Evolutionary conservation across 35 echinoderm and acorn worm genomes (phyloP), one percentile per base, ranked within the genome.

Genomic region (Apostichopus californicus): DNA sequence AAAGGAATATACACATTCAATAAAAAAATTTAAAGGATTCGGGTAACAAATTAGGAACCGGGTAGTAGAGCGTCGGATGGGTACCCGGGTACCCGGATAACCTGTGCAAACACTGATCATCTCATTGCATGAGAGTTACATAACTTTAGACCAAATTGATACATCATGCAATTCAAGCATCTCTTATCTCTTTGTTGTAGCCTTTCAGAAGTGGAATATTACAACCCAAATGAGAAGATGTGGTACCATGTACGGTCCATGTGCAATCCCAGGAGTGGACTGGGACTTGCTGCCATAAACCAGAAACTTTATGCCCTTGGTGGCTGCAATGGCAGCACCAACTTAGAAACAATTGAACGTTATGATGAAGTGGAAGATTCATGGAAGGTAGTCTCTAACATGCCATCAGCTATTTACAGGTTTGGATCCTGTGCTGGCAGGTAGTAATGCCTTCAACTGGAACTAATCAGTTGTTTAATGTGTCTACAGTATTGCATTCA

Each of bases 231-330:
- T 57, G 94, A 88, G 2, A 79, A 96, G 64, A 89, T 88, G 53
- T 99, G 97, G 97, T 85, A 60, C 81, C 91, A 78, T 55, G 92
- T 96, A 59, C 85, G 17, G 21, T 12, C 80, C 6, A 78, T 96
- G 63, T 77, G 81, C 26, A 90, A 90, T 78, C 95, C 97, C 11
- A 66, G 97, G n/a, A 99, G 97, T 75, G 97, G 97, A 21, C 58
- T 96, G 75, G 97, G 94, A 5, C 90, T 95, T 1, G 93, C 95
- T 78, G 89, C 92, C 15, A 88, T 99, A 4, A 86, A 93, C 77
- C 85, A 99, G 88, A 87, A 94, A 3, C 91, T 99, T 13, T 99
- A 96, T 61, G 95, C 93, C 83, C 77, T 99, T 5, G 97, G 97
- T 55, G 97, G 97, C 1, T 99, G 94, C 63, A 95, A 99, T 82